Base-by-base conservation (phyloP, 2,797 vertebrate genomes). In the Onychomys leucogaster region DNA sequence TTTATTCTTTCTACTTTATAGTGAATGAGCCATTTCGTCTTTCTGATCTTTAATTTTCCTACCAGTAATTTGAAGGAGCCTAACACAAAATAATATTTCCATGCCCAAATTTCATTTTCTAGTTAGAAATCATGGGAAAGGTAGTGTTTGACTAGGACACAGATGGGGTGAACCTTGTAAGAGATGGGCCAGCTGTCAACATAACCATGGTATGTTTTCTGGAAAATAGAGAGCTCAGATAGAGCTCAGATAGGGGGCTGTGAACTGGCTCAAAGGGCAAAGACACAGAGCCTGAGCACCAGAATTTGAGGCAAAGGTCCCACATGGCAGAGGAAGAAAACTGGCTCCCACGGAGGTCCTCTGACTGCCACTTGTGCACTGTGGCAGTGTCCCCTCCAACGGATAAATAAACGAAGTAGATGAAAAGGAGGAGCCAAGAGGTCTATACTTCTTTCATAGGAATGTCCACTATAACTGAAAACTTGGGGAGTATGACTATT, bases 31-130 rank as follows among this genome's bases (percentile, higher is more conserved):
- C 32, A 34, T 93, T 91, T 89, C 59, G 65, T 89, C 61, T 89
- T 96, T 43, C 57, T 96, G n/a, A 25, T 34, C 34, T 71, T 95
- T 94, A 49, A 86, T 94, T 89, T 92, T 91, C 49, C 63, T 19
- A 17, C 75, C 23, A 73, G 3, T 96, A 89, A 91, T 65, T 73
- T 59, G 41, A 97, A 92, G 76, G 84, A 37, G 29, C n/a, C 93
- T 89, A 76, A 46, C 21, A 92, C 46, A 81, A 86, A 46, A 65
- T 65, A 77, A 77, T 95, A 34, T 80, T n/a, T 43, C 57, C 84
- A 4, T 82, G 41, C 41, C 41, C 82, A 84, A 49, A 65, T 65
- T 83, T 83, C 17, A 65, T 19, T 93, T 88, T 95, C 63, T 91
- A 84, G n/a, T 80, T 91, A 76, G 61, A 49, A 92, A 43, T 25